Conservation (phyloP, 2,888 invertebrate genomes). For the Dryobota labecula region DNA sequence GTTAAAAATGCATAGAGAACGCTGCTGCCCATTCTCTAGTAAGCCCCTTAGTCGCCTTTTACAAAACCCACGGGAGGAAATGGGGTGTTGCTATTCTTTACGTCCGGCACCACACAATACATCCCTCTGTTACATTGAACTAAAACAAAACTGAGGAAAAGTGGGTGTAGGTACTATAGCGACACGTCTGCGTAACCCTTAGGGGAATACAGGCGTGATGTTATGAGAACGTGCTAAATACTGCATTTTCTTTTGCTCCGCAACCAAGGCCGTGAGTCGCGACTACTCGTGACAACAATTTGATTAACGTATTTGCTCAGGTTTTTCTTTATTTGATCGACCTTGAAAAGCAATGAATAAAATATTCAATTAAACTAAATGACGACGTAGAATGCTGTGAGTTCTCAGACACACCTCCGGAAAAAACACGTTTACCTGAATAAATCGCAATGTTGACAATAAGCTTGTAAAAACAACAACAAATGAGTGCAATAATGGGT, state of each 20-base stretch:
- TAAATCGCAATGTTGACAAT: slow-evolving; percentile 9
- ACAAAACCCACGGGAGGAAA: too few species aligned
- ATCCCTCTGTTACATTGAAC: too few species aligned
- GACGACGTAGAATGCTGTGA: slow-evolving; percentile 24
- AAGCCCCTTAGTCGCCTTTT: too few species aligned
- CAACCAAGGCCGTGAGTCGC: slow-evolving; percentile 12
- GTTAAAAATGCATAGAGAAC: too few species aligned
- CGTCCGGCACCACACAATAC: too few species aligned
- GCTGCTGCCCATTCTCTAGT: too few species aligned
- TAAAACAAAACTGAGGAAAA: too few species aligned
- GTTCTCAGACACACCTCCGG: slow-evolving; percentile 44
- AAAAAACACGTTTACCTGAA: slow-evolving; percentile 18
- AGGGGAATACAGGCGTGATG: too few species aligned
- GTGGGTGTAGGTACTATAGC: too few species aligned
- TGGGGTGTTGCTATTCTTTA: too few species aligned
- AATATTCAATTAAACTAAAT: neutral
- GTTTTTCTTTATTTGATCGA: slow-evolving; percentile 15
- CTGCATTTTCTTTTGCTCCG: slow-evolving; percentile 4
- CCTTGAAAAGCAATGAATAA: slow-evolving; percentile 26
- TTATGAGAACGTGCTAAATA: neutral
- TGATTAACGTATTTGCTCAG: slow-evolving; percentile 34
- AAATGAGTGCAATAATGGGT: neutral
- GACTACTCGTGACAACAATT: neutral
- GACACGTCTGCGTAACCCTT: too few species aligned
- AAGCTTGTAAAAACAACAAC: slow-evolving; percentile 4